These are phyloP conservation scores for Galerucella nymphaeae DNA, from an alignment of 2,888 invertebrate genomes.

Conservation along the genomic window DNA sequence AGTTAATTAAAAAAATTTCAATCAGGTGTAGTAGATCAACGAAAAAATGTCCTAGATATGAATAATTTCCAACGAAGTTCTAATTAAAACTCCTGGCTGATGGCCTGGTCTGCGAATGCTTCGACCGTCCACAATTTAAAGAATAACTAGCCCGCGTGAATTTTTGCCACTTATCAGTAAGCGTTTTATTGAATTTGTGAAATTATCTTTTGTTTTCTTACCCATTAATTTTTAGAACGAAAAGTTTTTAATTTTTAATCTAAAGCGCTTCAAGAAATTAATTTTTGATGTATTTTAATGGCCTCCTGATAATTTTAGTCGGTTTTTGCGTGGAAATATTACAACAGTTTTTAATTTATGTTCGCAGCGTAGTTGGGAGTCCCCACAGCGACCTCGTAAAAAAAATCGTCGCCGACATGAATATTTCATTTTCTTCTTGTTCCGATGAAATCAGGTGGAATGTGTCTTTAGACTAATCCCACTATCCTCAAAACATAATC, in stretches of 20 bases:
- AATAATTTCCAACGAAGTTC: conserved; percentile 57
- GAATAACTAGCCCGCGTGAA: conserved; percentile 45
- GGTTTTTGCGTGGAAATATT: conserved; percentile 49
- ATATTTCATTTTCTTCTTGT: conserved; percentile 13
- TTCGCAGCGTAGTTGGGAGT: conserved; percentile 30
- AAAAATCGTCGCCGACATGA: conserved; percentile 24
- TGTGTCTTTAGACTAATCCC: neutral
- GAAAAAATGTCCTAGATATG: conserved; percentile 57
- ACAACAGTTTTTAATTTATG: conserved; percentile 48
- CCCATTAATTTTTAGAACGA: conserved; percentile 63
- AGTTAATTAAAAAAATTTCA: too few relatives aligned
- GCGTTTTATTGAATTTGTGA: conserved; percentile 62
- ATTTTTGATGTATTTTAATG: conserved; percentile 61
- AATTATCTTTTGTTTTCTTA: conserved; percentile 65
- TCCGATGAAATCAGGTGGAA: neutral
- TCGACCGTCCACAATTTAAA: conserved; percentile 26
- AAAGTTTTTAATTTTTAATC: conserved; percentile 64
- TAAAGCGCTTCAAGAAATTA: conserved; percentile 59
- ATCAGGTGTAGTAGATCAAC: conserved; percentile 46
- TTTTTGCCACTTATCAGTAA: conserved; percentile 50
- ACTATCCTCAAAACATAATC: too few relatives aligned
- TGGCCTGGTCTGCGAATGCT: conserved; percentile 37
- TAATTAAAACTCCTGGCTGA: conserved; percentile 54
- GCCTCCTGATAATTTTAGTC: conserved; percentile 53
- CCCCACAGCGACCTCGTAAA: conserved; percentile 16